Conservation (phyloP, 2,888 invertebrate species). For the Melieria picta region DNA sequence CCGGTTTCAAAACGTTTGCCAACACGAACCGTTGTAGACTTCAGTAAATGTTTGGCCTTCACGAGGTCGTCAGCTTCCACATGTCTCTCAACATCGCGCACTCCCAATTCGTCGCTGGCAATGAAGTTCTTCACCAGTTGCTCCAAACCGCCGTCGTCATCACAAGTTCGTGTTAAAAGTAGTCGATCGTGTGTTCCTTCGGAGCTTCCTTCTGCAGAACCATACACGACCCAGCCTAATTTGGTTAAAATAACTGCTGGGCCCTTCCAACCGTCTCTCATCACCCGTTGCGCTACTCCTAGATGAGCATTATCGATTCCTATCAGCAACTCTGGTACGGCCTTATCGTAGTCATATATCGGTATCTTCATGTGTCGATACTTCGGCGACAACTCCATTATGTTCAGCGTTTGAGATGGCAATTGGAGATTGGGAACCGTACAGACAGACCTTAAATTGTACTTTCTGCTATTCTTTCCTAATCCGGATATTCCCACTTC, state of each 20-base stretch:
- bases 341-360: conserved; percentile 11
- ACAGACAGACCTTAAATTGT: conserved; percentile 30
- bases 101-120: conserved; percentile 12
- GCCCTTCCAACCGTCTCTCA: conserved; percentile 19
- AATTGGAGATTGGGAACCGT: conserved; percentile 31
- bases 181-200: not conserved
- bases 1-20: conserved; percentile 35
- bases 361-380: conserved; percentile 22
- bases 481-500: conserved; percentile 35
- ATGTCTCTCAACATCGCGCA: not conserved
- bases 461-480: conserved; percentile 20
- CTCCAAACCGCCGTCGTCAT: not conserved
- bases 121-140: conserved; percentile 10
- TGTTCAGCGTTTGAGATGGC: conserved; percentile 27
- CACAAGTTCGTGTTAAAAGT: not conserved
- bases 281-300: conserved; percentile 13
- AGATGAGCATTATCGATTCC: conserved; percentile 33
- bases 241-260: conserved; percentile 25
- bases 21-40: not conserved
- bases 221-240: conserved; percentile 28
- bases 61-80: not conserved
- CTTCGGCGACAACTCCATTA: conserved; percentile 5
- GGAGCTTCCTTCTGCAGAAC: not conserved
- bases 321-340: conserved; percentile 32
- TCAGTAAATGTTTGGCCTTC: conserved; percentile 10